phyloP scores from a whole-genome alignment of 1,140 invertebrate species.

The Odontomachus brunneus region DNA sequence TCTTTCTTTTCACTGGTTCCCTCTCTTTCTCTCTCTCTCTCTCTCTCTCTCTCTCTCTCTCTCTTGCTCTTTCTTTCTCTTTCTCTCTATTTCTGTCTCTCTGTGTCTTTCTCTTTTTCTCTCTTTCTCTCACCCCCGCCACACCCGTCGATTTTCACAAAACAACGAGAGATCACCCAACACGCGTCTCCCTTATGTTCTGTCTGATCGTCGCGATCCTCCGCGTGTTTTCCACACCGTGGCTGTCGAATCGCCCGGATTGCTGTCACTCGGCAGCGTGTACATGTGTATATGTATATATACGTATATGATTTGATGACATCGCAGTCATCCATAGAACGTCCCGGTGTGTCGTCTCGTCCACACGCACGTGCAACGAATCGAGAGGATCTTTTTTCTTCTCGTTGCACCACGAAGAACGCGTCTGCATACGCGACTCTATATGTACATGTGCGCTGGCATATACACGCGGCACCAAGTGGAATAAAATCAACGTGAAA shows the following conservation, averaged over 20 bases:
- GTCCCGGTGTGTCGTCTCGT: conserved; percentile 25
- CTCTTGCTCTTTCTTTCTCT: conserved; percentile 27
- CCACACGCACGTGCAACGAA: conserved; percentile 11
- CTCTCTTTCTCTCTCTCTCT: conserved; percentile 48
- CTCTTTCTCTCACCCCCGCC: conserved; percentile 61
- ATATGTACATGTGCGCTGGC: conserved; percentile 23
- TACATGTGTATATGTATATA: conserved; percentile 75
- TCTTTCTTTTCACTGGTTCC: conserved; percentile 25
- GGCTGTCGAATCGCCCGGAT: conserved; percentile 9
- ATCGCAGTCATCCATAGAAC: not conserved
- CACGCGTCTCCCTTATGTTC: conserved; percentile 12
- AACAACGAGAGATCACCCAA: conserved; percentile 24
- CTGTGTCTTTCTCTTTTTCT: conserved; percentile 61
- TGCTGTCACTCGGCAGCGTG: conserved; percentile 60
- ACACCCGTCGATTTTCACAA: conserved; percentile 23
- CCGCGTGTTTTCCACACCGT: not conserved
- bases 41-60: conserved; percentile 28
- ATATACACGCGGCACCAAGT: conserved; percentile 2
- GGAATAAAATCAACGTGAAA: conserved; percentile 9
- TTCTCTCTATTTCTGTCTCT: conserved; percentile 61
- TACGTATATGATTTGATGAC: conserved; percentile 1
- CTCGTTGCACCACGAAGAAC: not conserved
- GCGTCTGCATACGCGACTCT: conserved; percentile 1
- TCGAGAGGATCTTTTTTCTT: not conserved
- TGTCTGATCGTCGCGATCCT: conserved; percentile 11